Base-by-base conservation (phyloP, 2,888 invertebrate genomes). In the Cloeon dipterum region DNA sequence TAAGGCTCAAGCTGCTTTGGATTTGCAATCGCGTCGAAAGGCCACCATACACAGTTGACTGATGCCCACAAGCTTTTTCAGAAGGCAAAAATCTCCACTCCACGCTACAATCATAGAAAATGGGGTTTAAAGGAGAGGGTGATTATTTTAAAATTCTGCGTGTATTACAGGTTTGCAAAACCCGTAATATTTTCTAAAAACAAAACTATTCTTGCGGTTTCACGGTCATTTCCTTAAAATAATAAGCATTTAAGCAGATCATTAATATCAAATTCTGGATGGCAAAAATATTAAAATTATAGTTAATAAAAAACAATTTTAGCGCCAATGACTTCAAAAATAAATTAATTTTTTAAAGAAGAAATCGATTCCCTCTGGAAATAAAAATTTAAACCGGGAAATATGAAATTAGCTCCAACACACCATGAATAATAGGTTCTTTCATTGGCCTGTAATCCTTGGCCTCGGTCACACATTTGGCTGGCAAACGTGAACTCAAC, bases 381-480 rank as follows among this genome's bases (percentile, higher is more conserved):
- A 36, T 26, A 37, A 29, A 35, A 14, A 21, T 39, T 18, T 19
- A 10, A 32, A 34, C 11, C 8, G 26, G 14, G 37, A 36, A 42
- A 40, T 36, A 42, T 23, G 34, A 37, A 18, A 39, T 34, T 20
- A 29, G 5, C 29, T n/a, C n/a, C 14, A 20, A 47, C 43, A 51
- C 56, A 79, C 82, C 81, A 59, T 74, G 68, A 44, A 72, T n/a
- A n/a, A n/a, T 70, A 25, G 79, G 72, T 56, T 83, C 78, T 74
- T 46, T 75, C 75, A 57, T 94, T 94, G 0, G 88, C 91, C 48
- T 76, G 53, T 74, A 98, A 58, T 98, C 82, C 55, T 99, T 91
- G 0, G 96, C 96, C 57, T 99, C 96, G 0, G 78, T 85, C 82
- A 56, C 98, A 99, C 85, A 96, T 91, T 56, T 93, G 91, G 60